Conservation (phyloP, 2,888 invertebrate genomes). For the Ellobium chinense region DNA sequence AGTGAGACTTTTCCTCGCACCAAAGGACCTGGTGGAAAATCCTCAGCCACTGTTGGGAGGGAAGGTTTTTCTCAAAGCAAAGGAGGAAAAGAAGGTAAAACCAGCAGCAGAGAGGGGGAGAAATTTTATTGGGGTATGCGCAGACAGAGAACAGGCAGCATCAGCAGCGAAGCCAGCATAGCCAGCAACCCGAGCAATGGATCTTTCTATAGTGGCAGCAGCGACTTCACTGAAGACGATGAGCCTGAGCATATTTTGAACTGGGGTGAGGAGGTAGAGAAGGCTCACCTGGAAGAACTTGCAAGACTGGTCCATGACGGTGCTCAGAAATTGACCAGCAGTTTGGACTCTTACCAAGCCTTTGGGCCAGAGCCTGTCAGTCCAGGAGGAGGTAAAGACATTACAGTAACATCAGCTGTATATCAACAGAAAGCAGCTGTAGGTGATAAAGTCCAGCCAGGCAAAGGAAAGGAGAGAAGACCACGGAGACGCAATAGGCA, state of each 20-base stretch:
- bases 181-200: slow-evolving; percentile 66
- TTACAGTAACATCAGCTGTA: slow-evolving; percentile 18
- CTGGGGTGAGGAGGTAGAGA: slow-evolving; percentile 70
- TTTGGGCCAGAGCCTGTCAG: neutral
- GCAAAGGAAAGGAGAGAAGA: slow-evolving; percentile 43
- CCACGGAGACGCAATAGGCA: slow-evolving; percentile 21
- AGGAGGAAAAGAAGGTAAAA: slow-evolving; percentile 41
- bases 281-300: slow-evolving; percentile 62
- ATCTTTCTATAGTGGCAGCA: slow-evolving; percentile 45
- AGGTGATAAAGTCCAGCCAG: slow-evolving; percentile 63
- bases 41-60: neutral
- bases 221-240: slow-evolving; percentile 47
- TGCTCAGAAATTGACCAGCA: slow-evolving; percentile 67
- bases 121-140: slow-evolving; percentile 55
- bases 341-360: slow-evolving; percentile 57
- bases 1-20: slow-evolving; percentile 48
- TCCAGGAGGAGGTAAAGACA: slow-evolving; percentile 20
- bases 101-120: slow-evolving; percentile 30
- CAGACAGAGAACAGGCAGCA: slow-evolving; percentile 66
- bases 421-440: slow-evolving; percentile 49
- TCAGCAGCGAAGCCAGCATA: slow-evolving; percentile 66
- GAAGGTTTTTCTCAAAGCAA: slow-evolving; percentile 32
- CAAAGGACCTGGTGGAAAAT: slow-evolving; percentile 33
- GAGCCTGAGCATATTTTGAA: slow-evolving; percentile 54
- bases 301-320: slow-evolving; percentile 70